These are phyloP conservation scores for Butorides virescens DNA, from an alignment of 2,113 vertebrate species.

Conservation along the genomic window DNA sequence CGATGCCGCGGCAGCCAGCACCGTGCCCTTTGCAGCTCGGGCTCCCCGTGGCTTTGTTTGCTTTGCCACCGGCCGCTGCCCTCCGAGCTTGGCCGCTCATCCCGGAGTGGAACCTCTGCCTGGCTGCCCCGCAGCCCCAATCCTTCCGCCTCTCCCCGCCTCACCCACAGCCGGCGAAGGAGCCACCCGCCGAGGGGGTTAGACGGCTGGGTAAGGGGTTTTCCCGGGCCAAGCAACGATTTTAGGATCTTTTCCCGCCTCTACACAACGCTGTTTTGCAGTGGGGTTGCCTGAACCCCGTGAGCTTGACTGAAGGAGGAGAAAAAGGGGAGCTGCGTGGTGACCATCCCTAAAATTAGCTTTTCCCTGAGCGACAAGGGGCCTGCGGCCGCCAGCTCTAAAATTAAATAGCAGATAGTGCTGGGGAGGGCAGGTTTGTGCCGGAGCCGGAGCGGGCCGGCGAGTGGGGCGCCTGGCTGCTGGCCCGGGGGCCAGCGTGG, in stretches of 20 bases:
- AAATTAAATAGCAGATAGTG: not conserved
- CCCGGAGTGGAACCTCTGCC: not conserved
- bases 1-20: not conserved
- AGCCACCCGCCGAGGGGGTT: rapidly evolving
- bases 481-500: rapidly evolving
- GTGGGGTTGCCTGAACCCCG: rapidly evolving
- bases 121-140: not conserved
- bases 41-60: not conserved
- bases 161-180: rapidly evolving
- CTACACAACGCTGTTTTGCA: rapidly evolving
- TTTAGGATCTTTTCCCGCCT: not conserved
- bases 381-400: not conserved
- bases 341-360: not conserved
- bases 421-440: not conserved
- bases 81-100: rapidly evolving
- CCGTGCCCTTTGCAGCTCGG: not conserved
- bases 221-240: rapidly evolving
- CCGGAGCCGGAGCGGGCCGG: rapidly evolving
- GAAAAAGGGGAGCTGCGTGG: not conserved
- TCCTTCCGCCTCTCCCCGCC: not conserved
- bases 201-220: rapidly evolving
- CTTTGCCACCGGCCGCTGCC: not conserved
- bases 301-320: not conserved
- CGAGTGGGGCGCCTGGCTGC: not conserved
- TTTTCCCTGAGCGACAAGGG: not conserved